These are phyloP conservation scores for Latrodectus geometricus DNA, from an alignment of 1,140 invertebrate genomes.

Conservation along the genomic window DNA sequence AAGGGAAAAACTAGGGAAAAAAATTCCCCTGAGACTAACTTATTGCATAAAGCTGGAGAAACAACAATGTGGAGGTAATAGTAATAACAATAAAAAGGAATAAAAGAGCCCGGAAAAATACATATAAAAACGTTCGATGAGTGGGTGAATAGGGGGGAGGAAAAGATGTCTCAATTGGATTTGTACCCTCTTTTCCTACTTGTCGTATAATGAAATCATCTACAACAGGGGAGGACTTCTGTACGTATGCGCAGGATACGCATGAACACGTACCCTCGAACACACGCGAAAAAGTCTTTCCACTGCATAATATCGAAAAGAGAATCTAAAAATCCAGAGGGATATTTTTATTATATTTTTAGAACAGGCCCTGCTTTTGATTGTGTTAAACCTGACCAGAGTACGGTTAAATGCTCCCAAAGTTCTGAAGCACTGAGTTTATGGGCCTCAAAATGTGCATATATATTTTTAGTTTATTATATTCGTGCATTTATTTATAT, in stretches of 20 bases:
- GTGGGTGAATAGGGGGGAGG: not conserved
- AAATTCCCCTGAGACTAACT: conserved; percentile 26
- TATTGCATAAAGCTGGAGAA: conserved; percentile 49
- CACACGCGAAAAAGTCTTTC: conserved; percentile 8
- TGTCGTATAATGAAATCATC: conserved; percentile 55
- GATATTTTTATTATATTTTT: not conserved
- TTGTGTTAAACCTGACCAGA: no score
- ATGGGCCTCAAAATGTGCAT: no score
- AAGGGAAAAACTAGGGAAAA: not conserved
- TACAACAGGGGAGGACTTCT: conserved; percentile 8
- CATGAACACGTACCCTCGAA: conserved; percentile 35
- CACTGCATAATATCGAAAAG: conserved; percentile 38
- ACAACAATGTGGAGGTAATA: conserved; percentile 54
- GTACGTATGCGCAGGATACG: conserved; percentile 12
- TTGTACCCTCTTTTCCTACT: conserved; percentile 41
- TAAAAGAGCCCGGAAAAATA: conserved; percentile 48
- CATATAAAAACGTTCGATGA: conserved; percentile 56
- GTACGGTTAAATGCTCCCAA: no score
- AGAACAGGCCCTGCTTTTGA: no score
- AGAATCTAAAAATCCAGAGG: conserved; percentile 3
- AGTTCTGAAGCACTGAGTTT: no score
- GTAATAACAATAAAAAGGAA: conserved; percentile 59
- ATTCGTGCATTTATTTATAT: no score
- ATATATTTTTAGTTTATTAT: no score
- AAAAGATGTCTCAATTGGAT: conserved; percentile 40